A percentile compares a stretch with the other conserved stretches of the same genome.
phyloP scores from a whole-genome alignment of 1,140 invertebrate species.

The Akabosia matsudoensis region DNA sequence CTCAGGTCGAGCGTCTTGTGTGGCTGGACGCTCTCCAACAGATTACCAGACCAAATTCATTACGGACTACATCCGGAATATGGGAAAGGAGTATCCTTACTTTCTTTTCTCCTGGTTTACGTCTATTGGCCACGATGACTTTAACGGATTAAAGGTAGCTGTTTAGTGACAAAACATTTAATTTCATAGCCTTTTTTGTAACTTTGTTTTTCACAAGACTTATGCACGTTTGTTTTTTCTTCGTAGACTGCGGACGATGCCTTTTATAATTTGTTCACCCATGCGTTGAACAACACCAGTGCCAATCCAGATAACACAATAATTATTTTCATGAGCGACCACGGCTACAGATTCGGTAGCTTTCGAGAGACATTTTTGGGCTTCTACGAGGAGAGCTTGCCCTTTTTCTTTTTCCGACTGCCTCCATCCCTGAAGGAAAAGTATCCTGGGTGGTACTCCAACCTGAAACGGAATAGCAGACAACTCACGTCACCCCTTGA shows the following conservation, averaged over 20 bases:
- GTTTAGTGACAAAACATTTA: too few species aligned
- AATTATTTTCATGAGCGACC: slow-evolving; percentile 47
- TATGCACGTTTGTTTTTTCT: too few species aligned
- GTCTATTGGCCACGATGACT: slow-evolving; percentile 40
- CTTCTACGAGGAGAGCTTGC: slow-evolving; percentile 47
- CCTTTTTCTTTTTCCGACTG: slow-evolving; percentile 45
- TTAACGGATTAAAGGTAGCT: slow-evolving; percentile 44
- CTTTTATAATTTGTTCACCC: slow-evolving; percentile 31
- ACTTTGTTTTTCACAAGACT: too few species aligned
- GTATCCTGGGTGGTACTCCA: slow-evolving; percentile 30
- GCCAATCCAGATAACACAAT: slow-evolving; percentile 37
- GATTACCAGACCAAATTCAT: slow-evolving; percentile 38
- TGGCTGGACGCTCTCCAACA: slow-evolving; percentile 32
- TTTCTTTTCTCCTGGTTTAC: slow-evolving; percentile 46
- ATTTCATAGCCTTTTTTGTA: too few species aligned
- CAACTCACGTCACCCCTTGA: slow-evolving; percentile 45
- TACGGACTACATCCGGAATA: not conserved
- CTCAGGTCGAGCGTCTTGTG: not conserved
- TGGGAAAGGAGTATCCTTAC: slow-evolving; percentile 23
- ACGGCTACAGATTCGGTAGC: slow-evolving; percentile 44
- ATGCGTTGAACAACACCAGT: slow-evolving; percentile 11
- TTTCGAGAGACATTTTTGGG: slow-evolving; percentile 46
- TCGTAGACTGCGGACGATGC: slow-evolving; percentile 32
- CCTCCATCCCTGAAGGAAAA: slow-evolving; percentile 26
- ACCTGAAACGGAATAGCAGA: slow-evolving; percentile 33